These are phyloP conservation scores for Ormyrus thymus DNA, from an alignment of 2,888 invertebrate genomes.

Conservation along the genomic window DNA sequence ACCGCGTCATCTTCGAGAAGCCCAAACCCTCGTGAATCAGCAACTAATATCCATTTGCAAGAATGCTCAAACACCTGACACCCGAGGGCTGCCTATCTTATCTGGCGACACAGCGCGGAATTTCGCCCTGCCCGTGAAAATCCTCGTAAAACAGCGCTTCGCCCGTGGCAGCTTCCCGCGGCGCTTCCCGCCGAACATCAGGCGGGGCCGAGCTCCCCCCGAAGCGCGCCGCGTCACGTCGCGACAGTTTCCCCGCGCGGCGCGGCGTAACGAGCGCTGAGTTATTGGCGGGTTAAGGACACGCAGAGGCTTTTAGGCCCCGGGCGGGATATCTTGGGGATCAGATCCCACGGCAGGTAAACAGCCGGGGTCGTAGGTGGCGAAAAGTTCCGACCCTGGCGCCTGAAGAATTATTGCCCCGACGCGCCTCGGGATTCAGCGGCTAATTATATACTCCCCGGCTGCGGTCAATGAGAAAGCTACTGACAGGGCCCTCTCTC, in stretches of 20 bases:
- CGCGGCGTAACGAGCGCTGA: constrained; percentile 23
- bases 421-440: constrained; percentile 20
- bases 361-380: constrained; percentile 63
- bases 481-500: constrained; percentile 28
- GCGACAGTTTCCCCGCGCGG: neutral
- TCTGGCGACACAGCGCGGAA: neutral
- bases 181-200: neutral
- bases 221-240: neutral
- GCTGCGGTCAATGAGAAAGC: constrained; percentile 39
- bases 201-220: neutral
- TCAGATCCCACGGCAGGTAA: constrained; percentile 66
- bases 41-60: no score
- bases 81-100: neutral
- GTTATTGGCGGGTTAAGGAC: constrained; percentile 55
- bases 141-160: neutral
- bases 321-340: constrained; percentile 63
- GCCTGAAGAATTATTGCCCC: constrained; percentile 69
- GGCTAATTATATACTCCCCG: constrained; percentile 37
- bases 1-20: neutral
- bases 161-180: no score
- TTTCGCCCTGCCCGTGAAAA: constrained; percentile 10
- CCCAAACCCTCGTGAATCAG: neutral
- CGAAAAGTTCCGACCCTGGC: constrained; percentile 68
- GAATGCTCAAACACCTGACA: no score
- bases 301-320: constrained; percentile 65